Conservation (phyloP, 1,140 invertebrate species). For the Danaus plexippus region DNA sequence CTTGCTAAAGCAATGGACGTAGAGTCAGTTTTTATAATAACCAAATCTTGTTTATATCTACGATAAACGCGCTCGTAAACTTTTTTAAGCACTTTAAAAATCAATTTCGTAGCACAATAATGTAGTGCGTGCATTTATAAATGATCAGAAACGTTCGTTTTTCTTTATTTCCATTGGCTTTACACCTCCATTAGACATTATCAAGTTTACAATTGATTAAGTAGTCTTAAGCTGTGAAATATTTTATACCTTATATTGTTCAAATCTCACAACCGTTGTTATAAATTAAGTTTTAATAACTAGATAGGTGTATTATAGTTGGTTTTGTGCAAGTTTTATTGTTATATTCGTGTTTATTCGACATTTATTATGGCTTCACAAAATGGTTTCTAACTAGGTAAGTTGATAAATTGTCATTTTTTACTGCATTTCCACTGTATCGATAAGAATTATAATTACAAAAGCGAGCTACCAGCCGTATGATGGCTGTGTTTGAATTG, state of each 20-base stretch:
- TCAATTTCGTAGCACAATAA: constrained; percentile 41
- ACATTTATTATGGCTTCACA: constrained; percentile 28
- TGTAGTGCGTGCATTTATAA: constrained; percentile 53
- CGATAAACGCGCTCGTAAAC: constrained; percentile 61
- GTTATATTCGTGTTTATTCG: constrained; percentile 28
- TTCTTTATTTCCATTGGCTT: constrained; percentile 38
- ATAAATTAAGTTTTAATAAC: constrained; percentile 40
- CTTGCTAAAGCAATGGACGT: constrained; percentile 63
- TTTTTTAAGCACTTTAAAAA: constrained; percentile 67
- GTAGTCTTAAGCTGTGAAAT: constrained; percentile 25
- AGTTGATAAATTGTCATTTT: constrained; percentile 19
- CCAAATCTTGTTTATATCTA: constrained; percentile 67
- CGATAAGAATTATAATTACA: constrained; percentile 30
- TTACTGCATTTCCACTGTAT: constrained; percentile 22
- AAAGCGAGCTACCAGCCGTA: not conserved
- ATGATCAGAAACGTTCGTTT: constrained; percentile 38
- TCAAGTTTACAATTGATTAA: constrained; percentile 41
- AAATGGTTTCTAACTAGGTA: constrained; percentile 43
- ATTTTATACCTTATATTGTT: constrained; percentile 42
- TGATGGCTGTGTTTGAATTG: no score
- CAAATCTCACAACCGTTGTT: constrained; percentile 35
- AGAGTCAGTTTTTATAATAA: constrained; percentile 46
- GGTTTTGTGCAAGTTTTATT: constrained; percentile 43
- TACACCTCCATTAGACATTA: constrained; percentile 31
- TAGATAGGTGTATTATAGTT: constrained; percentile 36